These are phyloP conservation scores for Conchocele bisecta DNA, from an alignment of 2,888 invertebrate species.

Conservation along the genomic window DNA sequence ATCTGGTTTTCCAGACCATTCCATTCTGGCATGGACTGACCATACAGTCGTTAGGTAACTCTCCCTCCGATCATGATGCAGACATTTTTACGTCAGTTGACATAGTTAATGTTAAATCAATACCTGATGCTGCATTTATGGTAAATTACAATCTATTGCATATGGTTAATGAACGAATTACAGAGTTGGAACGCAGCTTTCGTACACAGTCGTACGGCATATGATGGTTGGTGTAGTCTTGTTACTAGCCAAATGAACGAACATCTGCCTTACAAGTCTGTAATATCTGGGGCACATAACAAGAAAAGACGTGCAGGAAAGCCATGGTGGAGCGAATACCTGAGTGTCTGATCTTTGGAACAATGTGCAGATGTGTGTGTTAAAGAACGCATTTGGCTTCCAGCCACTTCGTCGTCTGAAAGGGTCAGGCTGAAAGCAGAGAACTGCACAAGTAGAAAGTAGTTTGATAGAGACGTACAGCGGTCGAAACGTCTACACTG, in stretches of 20 bases:
- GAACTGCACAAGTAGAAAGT: background rate
- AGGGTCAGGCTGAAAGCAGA: background rate
- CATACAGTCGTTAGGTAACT: too few relatives aligned
- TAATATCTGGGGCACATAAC: background rate
- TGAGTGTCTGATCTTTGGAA: background rate
- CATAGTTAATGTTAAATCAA: too few relatives aligned
- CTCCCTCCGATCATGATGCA: too few relatives aligned
- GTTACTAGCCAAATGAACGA: background rate
- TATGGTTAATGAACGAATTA: too few relatives aligned
- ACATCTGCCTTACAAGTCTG: background rate
- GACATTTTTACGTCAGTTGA: too few relatives aligned
- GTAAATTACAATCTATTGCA: too few relatives aligned
- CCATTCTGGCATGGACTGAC: too few relatives aligned
- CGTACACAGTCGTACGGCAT: too few relatives aligned
- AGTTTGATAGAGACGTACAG: constrained; percentile 2
- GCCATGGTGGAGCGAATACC: background rate
- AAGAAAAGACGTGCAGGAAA: background rate
- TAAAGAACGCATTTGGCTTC: background rate
- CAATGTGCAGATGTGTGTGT: background rate
- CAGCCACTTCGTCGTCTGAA: too few relatives aligned
- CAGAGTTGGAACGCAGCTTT: too few relatives aligned
- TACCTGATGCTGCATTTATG: too few relatives aligned
- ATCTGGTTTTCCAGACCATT: too few relatives aligned
- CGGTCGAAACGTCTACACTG: background rate
- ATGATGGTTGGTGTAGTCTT: background rate